Base-by-base conservation (phyloP, 2,888 invertebrate genomes). In the Sarcophaga subvicina region DNA sequence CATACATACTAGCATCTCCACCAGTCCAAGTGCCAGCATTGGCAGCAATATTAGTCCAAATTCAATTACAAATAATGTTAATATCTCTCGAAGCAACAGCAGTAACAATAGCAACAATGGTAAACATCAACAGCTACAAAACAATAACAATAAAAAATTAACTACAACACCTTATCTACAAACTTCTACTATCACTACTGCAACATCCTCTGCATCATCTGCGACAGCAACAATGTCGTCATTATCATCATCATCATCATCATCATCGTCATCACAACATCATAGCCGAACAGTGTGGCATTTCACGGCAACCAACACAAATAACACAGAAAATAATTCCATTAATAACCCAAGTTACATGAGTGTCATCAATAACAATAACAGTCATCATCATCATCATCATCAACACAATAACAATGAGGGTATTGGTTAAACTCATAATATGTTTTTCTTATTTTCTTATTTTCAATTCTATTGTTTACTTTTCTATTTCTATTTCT, bases 291-390 rank as follows among this genome's bases (percentile, higher is more conserved):
- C 93, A 85, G 93, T 93, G 82, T 93, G 93, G 93, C 93, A 93
- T 90, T 90, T 91, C 89, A 90, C 91, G 63, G 89, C 88, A 64
- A 89, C 88, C 84, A 84, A 77, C 63, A 79, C 81, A 45, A 87
- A 87, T 87, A 87, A 66, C 84, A 84, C 76, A 71, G 93, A 93
- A 87, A 93, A 92, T 89, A 93, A 93, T 90, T 91, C 92, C 90
- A 92, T 93, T 89, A 93, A 93, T 90, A 93, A 93, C 91, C 93
- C 93, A 89, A 93, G 92, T 90, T 93, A 93, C 89, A 92, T 93
- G 92, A 92, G 93, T 90, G 91, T 93, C 88, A 90, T 90, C 89
- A 93, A 92, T 91, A 92, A 91, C 75, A 87, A 87, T 81, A 87
- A 87, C 70, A 81, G 81, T 77, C 82, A 82, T 77, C 77, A 71